A percentile compares a stretch with the other conserved stretches of the same genome.
These are phyloP conservation scores for Poeciliopsis turrubarensis DNA, from an alignment of 2,113 vertebrate species.

Conservation along the genomic window DNA sequence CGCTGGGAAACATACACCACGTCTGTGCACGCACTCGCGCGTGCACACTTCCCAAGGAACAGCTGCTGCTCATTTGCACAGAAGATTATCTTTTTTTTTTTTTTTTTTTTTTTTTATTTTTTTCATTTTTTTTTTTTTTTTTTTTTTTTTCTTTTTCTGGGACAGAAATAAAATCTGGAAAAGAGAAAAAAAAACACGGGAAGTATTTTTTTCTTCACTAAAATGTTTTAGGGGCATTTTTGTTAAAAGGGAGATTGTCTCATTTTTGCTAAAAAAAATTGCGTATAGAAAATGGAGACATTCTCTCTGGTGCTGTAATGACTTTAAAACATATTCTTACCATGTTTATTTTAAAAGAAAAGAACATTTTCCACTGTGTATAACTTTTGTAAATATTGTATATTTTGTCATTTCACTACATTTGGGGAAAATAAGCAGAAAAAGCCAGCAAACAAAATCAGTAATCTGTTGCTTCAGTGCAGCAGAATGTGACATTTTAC, in stretches of 20 bases:
- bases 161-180: slow-evolving; percentile 33
- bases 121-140: slow-evolving; percentile 59
- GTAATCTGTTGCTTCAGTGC: neutral
- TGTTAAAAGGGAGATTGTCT: too few species aligned
- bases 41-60: slow-evolving; percentile 38
- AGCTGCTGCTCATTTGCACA: slow-evolving; percentile 74
- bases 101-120: neutral
- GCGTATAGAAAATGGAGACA: too few species aligned
- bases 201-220: neutral
- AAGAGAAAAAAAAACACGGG: slow-evolving; percentile 4
- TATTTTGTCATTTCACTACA: too few species aligned
- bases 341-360: too few species aligned
- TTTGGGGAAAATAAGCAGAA: neutral
- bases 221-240: neutral
- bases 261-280: too few species aligned
- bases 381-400: too few species aligned
- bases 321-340: too few species aligned
- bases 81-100: slow-evolving; percentile 62
- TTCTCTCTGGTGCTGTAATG: too few species aligned
- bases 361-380: too few species aligned
- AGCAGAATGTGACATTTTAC: neutral
- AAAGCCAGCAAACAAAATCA: neutral
- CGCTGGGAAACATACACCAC: slow-evolving; percentile 62
- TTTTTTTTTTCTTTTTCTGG: slow-evolving; percentile 61
- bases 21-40: slow-evolving; percentile 2